A percentile compares a stretch with the other conserved stretches of the same genome.
These are phyloP conservation scores for Sebastes trivittatus DNA, from an alignment of 2,797 vertebrate genomes.

Conservation along the genomic window DNA sequence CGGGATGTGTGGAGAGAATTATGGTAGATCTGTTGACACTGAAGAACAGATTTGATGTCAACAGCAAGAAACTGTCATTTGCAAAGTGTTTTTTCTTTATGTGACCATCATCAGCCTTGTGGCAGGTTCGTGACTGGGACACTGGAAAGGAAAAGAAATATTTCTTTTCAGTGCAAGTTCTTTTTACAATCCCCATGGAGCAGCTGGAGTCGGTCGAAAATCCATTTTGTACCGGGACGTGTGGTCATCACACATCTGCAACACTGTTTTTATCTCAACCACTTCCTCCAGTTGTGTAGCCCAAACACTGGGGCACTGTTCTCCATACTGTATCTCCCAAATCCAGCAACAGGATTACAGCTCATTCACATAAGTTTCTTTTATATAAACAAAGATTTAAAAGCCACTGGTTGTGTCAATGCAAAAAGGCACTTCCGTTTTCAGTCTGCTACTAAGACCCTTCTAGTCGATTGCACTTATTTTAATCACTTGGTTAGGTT, in stretches of 20 bases:
- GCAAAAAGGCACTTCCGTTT: conserved; percentile 71
- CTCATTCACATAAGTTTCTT: conserved; percentile 35
- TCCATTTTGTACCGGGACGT: conserved; percentile 3
- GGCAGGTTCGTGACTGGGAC: conserved; percentile 14
- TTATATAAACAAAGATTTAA: conserved; percentile 33
- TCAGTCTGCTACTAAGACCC: conserved; percentile 57
- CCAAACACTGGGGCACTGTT: conserved; percentile 13
- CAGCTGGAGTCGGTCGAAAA: conserved; percentile 16
- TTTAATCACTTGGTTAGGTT: conserved; percentile 64
- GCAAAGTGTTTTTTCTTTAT: conserved; percentile 2
- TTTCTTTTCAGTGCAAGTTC: conserved; percentile 73
- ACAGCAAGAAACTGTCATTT: conserved; percentile 10
- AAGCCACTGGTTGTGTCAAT: conserved; percentile 49
- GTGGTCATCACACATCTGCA: conserved; percentile 10
- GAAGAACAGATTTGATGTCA: conserved; percentile 25
- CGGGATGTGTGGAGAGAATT: conserved; percentile 23
- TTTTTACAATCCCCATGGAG: conserved; percentile 25
- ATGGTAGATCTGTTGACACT: conserved; percentile 16
- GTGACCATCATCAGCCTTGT: conserved; percentile 23
- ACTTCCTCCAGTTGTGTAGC: conserved; percentile 37
- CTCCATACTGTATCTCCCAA: conserved; percentile 31
- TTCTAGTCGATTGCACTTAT: conserved; percentile 75
- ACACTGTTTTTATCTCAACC: conserved; percentile 16
- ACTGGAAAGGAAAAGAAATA: conserved; percentile 29
- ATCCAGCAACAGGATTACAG: conserved; percentile 75